These are phyloP conservation scores for Lucilia sericata DNA, from an alignment of 1,140 invertebrate species.

Conservation along the genomic window DNA sequence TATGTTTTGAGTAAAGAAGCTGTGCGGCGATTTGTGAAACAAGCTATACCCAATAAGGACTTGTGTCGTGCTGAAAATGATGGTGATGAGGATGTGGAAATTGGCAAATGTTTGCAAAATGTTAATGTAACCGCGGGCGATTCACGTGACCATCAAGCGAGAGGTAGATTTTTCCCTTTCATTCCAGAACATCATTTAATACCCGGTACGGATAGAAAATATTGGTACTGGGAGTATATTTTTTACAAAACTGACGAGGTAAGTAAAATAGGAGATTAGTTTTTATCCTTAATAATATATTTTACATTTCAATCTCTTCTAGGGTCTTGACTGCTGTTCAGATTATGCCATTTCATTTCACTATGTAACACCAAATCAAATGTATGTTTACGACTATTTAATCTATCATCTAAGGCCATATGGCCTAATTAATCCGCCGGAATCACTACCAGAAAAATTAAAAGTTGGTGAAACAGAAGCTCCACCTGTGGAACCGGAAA, in stretches of 20 bases:
- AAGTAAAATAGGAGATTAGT: constrained; percentile 39
- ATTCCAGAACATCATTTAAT: constrained; percentile 92
- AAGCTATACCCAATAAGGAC: constrained; percentile 76
- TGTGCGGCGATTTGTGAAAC: constrained; percentile 79
- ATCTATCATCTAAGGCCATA: constrained; percentile 96
- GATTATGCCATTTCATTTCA: constrained; percentile 97
- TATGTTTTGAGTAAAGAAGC: constrained; percentile 91
- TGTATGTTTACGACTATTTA: constrained; percentile 97
- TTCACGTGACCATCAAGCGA: constrained; percentile 83
- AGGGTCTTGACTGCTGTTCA: constrained; percentile 95
- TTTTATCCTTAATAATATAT: neutral
- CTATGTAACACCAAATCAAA: constrained; percentile 92
- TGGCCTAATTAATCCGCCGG: constrained; percentile 69
- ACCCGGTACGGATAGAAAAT: constrained; percentile 82
- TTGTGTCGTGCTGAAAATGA: constrained; percentile 75
- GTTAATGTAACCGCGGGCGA: constrained; percentile 90
- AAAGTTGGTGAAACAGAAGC: constrained; percentile 58
- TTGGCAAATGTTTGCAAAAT: constrained; percentile 91
- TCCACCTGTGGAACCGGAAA: constrained; percentile 38
- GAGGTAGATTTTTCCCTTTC: constrained; percentile 95
- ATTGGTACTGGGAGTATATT: constrained; percentile 97
- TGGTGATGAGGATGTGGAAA: constrained; percentile 94
- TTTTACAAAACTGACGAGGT: constrained; percentile 91
- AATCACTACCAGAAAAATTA: constrained; percentile 56
- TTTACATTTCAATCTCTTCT: constrained; percentile 55